These are phyloP conservation scores for Oxyura jamaicensis DNA, from an alignment of 2,113 vertebrate genomes.

Conservation along the genomic window DNA sequence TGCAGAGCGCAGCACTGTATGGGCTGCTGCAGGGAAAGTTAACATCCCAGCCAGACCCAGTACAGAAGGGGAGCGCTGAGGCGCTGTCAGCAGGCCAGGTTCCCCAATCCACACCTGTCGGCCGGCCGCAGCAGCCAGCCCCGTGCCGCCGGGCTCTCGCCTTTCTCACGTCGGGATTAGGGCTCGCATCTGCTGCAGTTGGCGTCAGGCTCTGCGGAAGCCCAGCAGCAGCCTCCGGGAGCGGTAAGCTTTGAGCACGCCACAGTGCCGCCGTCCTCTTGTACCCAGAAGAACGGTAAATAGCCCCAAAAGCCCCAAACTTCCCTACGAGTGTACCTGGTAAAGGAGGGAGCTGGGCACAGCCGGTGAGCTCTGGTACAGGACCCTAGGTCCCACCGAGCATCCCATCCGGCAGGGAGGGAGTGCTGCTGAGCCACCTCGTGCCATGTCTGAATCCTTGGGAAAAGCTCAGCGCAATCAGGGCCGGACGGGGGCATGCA, in stretches of 20 bases:
- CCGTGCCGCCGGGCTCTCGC: not conserved
- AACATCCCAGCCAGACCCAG: no score
- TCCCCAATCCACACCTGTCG: not conserved
- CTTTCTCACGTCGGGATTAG: not conserved
- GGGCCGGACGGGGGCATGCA: not conserved
- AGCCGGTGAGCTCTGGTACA: rapidly evolving
- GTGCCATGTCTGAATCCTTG: not conserved
- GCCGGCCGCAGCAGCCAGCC: not conserved
- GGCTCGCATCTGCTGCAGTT: not conserved
- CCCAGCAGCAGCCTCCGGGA: not conserved
- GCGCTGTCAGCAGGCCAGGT: not conserved
- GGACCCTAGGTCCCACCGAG: not conserved
- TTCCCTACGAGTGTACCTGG: no score
- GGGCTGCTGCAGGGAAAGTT: no score
- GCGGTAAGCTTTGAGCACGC: rapidly evolving
- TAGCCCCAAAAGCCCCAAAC: not conserved
- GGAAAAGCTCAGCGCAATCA: rapidly evolving
- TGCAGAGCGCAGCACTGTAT: no score
- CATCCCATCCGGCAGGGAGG: not conserved
- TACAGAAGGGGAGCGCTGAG: not conserved
- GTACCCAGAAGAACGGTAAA: not conserved
- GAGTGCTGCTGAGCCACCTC: not conserved
- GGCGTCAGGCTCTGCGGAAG: not conserved
- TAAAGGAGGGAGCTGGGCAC: not conserved
- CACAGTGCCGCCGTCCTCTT: rapidly evolving